phyloP scores from a whole-genome alignment of 2,888 invertebrate species.

The Erebia aethiops region DNA sequence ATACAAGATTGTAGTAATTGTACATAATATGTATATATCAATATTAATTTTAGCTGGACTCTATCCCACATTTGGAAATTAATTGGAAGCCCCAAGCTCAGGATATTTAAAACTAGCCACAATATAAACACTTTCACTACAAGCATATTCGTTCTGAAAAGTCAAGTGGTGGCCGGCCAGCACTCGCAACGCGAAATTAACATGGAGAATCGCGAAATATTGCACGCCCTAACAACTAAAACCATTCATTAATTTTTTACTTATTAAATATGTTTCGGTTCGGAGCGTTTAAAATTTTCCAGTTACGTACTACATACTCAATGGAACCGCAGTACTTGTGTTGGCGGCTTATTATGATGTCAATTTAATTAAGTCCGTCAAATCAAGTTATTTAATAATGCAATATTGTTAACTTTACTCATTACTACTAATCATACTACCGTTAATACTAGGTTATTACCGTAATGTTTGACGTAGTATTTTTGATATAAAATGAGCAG shows the following conservation, averaged over 20 bases:
- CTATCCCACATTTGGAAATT: too few relatives aligned
- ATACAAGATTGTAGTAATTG: too few relatives aligned
- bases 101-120: conserved; percentile 3
- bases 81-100: too few relatives aligned
- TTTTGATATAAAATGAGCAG: neutral
- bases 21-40: too few relatives aligned
- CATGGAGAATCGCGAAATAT: conserved; percentile 18
- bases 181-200: conserved; percentile 21
- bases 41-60: too few relatives aligned
- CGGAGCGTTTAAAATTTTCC: conserved; percentile 19
- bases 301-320: neutral
- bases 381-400: too few relatives aligned
- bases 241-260: conserved; percentile 32
- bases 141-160: conserved; percentile 32
- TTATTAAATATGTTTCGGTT: conserved; percentile 6
- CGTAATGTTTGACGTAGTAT: neutral
- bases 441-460: too few relatives aligned
- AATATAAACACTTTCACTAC: conserved; percentile 35
- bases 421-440: too few relatives aligned
- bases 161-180: conserved; percentile 28
- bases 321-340: neutral
- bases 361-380: too few relatives aligned
- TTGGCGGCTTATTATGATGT: neutral
- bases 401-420: too few relatives aligned
- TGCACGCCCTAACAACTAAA: conserved; percentile 26